Conservation (phyloP, 2,888 invertebrate species). For the Catocala nupta region DNA sequence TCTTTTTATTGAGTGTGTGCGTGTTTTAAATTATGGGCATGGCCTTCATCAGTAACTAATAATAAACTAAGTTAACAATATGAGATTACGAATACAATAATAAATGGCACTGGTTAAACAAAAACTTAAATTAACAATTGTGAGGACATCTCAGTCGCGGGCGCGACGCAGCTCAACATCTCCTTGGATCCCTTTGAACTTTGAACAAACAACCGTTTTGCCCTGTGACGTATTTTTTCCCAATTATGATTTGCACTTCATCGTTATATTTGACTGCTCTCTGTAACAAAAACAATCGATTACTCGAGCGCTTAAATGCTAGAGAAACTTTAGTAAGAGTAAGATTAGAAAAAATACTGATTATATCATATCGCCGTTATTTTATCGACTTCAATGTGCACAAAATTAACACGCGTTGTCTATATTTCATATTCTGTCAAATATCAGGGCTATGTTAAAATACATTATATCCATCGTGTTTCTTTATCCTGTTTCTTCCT, state of each 20-base stretch:
- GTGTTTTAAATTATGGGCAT: conserved; percentile 41
- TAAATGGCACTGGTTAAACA: conserved; percentile 76
- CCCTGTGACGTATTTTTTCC: conserved; percentile 44
- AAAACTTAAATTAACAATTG: conserved; percentile 61
- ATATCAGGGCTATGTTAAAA: too few relatives aligned
- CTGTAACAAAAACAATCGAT: conserved; percentile 60
- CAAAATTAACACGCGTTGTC: too few relatives aligned
- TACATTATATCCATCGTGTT: too few relatives aligned
- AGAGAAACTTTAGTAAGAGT: too few relatives aligned
- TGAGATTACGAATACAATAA: conserved; percentile 62
- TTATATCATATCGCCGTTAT: too few relatives aligned
- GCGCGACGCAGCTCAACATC: conserved; percentile 50
- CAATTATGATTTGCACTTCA: conserved; percentile 33
- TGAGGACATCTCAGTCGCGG: conserved; percentile 54
- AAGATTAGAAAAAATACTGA: too few relatives aligned
- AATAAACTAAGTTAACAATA: conserved; percentile 63
- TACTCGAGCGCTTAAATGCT: background rate
- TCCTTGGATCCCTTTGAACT: conserved; percentile 55
- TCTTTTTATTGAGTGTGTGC: conserved; percentile 66
- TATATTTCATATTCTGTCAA: too few relatives aligned
- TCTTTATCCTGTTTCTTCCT: too few relatives aligned
- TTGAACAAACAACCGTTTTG: conserved; percentile 32
- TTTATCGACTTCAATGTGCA: too few relatives aligned
- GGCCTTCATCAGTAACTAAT: conserved; percentile 28
- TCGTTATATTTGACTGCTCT: conserved; percentile 79